phyloP scores from a whole-genome alignment of 2,888 invertebrate genomes.

The Papilio elwesi region DNA sequence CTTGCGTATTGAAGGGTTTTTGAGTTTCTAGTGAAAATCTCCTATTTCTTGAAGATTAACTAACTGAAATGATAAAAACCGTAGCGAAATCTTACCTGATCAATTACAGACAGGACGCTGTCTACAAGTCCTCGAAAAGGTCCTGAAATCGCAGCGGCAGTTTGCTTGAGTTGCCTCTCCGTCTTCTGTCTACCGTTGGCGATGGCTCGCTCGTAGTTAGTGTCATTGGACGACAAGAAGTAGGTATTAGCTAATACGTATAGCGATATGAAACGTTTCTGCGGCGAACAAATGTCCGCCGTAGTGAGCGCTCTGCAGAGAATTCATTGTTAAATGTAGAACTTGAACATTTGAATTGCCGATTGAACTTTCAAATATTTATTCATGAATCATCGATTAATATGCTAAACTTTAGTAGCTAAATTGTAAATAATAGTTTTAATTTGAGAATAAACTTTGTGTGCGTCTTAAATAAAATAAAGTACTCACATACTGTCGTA shows the following conservation, averaged over 20 bases:
- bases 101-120: conserved; percentile 17
- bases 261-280: conserved; percentile 31
- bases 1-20: no score
- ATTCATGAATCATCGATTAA: no score
- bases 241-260: conserved; percentile 17
- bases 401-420: not conserved
- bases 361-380: no score
- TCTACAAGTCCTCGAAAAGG: conserved; percentile 27
- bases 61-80: no score
- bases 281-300: conserved; percentile 21
- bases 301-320: conserved; percentile 30
- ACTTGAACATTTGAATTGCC: no score
- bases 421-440: not conserved
- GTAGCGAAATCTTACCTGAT: conserved; percentile 20
- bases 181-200: not conserved
- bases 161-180: conserved; percentile 22
- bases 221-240: conserved; percentile 18
- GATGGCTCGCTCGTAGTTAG: conserved; percentile 10
- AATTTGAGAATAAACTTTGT: not conserved
- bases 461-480: not conserved
- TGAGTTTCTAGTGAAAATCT: no score
- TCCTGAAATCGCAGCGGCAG: conserved; percentile 20
- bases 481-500: conserved; percentile 38
- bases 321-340: not conserved
- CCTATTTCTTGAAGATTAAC: no score